These are phyloP conservation scores for Ploceus nigricollis DNA, from an alignment of 2,113 vertebrate genomes.

Conservation along the genomic window DNA sequence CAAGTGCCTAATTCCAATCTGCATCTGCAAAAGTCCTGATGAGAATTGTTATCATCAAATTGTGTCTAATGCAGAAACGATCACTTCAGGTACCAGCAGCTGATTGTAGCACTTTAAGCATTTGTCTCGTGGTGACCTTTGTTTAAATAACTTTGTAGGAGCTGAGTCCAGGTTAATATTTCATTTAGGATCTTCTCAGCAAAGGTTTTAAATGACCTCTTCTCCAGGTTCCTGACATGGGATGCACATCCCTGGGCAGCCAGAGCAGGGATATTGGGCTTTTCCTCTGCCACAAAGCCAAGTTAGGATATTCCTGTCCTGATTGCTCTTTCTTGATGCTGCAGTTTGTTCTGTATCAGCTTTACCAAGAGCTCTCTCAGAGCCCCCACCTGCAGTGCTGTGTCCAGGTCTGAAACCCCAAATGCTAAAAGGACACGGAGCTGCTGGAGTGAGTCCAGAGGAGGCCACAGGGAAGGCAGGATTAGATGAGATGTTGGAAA, in stretches of 20 bases:
- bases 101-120: slow-evolving; percentile 37
- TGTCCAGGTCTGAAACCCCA: neutral
- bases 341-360: neutral
- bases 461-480: neutral
- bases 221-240: neutral
- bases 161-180: neutral
- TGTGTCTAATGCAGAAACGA: neutral
- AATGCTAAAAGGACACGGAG: neutral
- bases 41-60: slow-evolving; percentile 14
- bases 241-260: neutral
- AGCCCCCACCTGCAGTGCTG: neutral
- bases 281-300: neutral
- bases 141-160: slow-evolving; percentile 29
- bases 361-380: neutral
- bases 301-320: neutral
- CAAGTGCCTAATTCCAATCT: slow-evolving; percentile 50
- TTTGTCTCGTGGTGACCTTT: neutral
- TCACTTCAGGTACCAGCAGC: slow-evolving; percentile 16
- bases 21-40: slow-evolving; percentile 27
- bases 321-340: neutral
- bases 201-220: neutral
- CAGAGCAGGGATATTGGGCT: neutral
- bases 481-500: neutral
- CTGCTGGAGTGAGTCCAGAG: neutral
- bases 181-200: neutral